Percentiles rank a stretch among this genome's conserved stretches.
phyloP scores from a whole-genome alignment of 2,113 vertebrate species.

The Brachyistius frenatus region DNA sequence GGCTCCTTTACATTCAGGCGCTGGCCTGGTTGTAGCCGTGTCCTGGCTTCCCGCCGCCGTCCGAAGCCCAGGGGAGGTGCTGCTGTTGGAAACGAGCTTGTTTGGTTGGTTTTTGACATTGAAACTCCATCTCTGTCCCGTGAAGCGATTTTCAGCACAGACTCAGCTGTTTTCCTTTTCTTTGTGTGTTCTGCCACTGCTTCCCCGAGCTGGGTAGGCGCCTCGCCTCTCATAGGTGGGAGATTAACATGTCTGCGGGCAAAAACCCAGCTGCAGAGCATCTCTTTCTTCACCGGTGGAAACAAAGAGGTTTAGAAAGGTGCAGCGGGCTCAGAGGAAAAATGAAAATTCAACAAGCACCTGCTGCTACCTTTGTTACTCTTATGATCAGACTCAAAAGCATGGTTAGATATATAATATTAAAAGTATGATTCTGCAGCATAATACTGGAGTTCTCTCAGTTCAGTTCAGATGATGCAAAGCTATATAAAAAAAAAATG shows the following conservation, averaged over 20 bases:
- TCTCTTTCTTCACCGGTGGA: conserved; percentile 32
- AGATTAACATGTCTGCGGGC: conserved; percentile 82
- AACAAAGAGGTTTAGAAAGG: conserved; percentile 25
- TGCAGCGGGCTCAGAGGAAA: conserved; percentile 6
- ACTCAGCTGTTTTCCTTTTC: conserved; percentile 73
- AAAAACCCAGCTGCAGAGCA: conserved; percentile 46
- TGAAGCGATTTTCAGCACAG: conserved; percentile 77
- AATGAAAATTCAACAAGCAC: conserved; percentile 35
- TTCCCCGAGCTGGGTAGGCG: conserved; percentile 80
- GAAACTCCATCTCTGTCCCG: conserved; percentile 81
- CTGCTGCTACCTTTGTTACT: conserved; percentile 46
- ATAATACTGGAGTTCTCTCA: background rate
- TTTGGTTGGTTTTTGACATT: conserved; percentile 62
- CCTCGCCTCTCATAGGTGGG: conserved; percentile 74
- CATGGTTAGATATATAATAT: background rate
- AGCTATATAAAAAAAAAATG: conserved; percentile 3
- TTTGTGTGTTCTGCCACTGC: conserved; percentile 77
- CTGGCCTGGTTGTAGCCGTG: conserved; percentile 73
- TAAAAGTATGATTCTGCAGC: background rate
- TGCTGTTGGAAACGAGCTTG: conserved; percentile 58
- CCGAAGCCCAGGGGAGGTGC: conserved; percentile 59
- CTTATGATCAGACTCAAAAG: conserved; percentile 27
- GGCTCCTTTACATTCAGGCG: conserved; percentile 14
- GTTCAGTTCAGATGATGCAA: background rate
- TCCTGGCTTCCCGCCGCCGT: conserved; percentile 59